phyloP scores from a whole-genome alignment of 2,888 invertebrate species.

The Stenichneumon culpator region DNA sequence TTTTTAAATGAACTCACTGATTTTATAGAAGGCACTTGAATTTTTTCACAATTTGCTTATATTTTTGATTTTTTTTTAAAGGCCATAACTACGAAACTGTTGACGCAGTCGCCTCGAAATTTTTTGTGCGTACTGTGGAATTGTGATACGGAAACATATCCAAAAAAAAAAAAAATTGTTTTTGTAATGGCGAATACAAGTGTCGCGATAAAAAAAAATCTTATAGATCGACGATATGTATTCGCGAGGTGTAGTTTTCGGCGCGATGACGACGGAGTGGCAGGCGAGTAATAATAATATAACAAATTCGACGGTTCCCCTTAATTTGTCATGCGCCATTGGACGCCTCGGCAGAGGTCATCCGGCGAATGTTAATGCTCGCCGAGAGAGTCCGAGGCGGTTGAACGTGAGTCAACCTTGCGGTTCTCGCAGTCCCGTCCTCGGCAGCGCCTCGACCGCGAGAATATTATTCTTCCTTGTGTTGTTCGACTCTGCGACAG shows the following conservation, averaged over 20 bases:
- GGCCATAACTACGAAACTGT: no score
- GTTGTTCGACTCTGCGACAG: conserved; percentile 22
- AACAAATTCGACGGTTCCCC: conserved; percentile 45
- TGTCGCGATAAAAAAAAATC: neutral
- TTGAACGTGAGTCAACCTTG: conserved; percentile 65
- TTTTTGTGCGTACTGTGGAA: no score
- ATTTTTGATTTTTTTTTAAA: no score
- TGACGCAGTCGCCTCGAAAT: no score
- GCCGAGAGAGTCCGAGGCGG: conserved; percentile 55
- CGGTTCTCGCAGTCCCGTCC: conserved; percentile 57
- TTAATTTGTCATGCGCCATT: conserved; percentile 63
- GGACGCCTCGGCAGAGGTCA: conserved; percentile 63
- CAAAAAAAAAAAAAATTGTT: neutral
- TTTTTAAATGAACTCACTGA: no score
- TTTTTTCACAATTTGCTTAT: no score
- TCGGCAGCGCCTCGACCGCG: conserved; percentile 51
- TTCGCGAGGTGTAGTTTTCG: conserved; percentile 25
- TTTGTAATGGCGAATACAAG: neutral
- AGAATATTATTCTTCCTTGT: conserved; percentile 39
- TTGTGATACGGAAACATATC: no score
- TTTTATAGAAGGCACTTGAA: no score
- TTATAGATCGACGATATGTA: neutral
- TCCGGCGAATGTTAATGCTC: conserved; percentile 66
- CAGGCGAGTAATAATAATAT: neutral
- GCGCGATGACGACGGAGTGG: neutral